Evolutionary conservation across 2,113 vertebrate species (phyloP).

Genomic region (Chascanopsetta lugubris): DNA sequence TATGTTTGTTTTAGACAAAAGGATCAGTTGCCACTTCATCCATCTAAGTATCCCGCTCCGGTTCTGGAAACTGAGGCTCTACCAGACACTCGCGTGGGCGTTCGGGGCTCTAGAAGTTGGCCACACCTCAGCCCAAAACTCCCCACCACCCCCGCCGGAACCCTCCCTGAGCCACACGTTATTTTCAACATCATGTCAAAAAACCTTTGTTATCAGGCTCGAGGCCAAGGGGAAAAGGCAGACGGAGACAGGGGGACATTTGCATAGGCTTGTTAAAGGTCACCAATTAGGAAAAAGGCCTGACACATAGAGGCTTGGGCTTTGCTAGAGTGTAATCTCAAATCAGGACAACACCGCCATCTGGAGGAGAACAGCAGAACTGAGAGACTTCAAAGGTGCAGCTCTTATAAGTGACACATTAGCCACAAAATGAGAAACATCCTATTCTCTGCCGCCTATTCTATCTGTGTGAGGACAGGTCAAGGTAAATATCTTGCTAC

Average conservation of each 20-base stretch:
- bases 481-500: not conserved
- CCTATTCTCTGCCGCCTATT: not conserved
- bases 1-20: slow-evolving; percentile 78
- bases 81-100: slow-evolving; percentile 20
- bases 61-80: not conserved
- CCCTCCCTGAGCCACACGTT: slow-evolving; percentile 23
- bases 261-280: slow-evolving; percentile 66
- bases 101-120: slow-evolving; percentile 11
- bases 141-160: not conserved
- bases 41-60: slow-evolving; percentile 64
- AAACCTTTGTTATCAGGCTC: slow-evolving; percentile 48
- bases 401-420: not conserved
- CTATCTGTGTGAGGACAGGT: not conserved
- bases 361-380: slow-evolving; percentile 69
- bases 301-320: slow-evolving; percentile 36
- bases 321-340: slow-evolving; percentile 13
- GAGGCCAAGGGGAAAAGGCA: slow-evolving; percentile 32
- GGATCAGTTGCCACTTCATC: slow-evolving; percentile 75
- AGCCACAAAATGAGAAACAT: not conserved
- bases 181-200: slow-evolving; percentile 36
- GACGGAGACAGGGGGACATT: slow-evolving; percentile 52
- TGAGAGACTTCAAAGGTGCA: not conserved
- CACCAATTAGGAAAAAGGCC: slow-evolving; percentile 67
- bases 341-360: slow-evolving; percentile 77
- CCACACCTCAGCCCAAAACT: slow-evolving; percentile 34